Evolutionary conservation across 37 sponge, comb jelly and placozoan species (phyloP), one percentile per base, ranked within the genome.

Genomic region (Axinella damicornis): DNA sequence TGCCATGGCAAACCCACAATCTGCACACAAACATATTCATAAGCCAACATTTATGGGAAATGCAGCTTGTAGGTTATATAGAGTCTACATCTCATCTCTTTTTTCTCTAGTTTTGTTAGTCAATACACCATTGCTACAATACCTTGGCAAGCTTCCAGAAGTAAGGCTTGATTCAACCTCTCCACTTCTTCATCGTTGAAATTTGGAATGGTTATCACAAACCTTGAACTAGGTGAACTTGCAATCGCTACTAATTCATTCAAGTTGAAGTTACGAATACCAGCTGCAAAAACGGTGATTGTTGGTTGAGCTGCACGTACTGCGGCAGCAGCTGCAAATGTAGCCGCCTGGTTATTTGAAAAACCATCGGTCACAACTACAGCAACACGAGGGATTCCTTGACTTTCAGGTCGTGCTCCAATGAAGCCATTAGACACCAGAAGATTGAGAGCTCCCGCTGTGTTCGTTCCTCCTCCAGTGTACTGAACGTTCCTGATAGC

Each of bases 321-420:
- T 67, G 68, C 68, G 5, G 12, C 34, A 31, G 68, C 68, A 67
- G 68, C 68, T 67, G 27, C 68, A 31, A 27, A 30, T 19, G 68
- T 67, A 31, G 28, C 20, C 2, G 33, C 1, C 33, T 13, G 20
- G 9, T 27, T 30, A 5, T 27, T 67, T 22, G 53, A 71, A 22
- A 19, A 41, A 41, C 72, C 72, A 40, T 71, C 72, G 1, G 72
- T 71, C 53, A 71, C 22, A 25, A 46, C 72, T 2, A 71, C 25
- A 22, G 72, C 72, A 38, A 71, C n/a, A 20, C 72, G 31, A 24
- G n/a, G 36, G 14, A 71, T 22, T 19, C 52, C 52, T 30, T 40
- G 4, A 1, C 5, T 25, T 35, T 13, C 22, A 17, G 36, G 72
- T 22, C 72, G 41, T 22, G 72, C 72, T 35, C 72, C 72, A 22